A percentile compares a stretch with the other conserved stretches of the same genome.
Evolutionary conservation across 2,888 invertebrate genomes (phyloP).

Genomic region (Ectemnius lituratus): DNA sequence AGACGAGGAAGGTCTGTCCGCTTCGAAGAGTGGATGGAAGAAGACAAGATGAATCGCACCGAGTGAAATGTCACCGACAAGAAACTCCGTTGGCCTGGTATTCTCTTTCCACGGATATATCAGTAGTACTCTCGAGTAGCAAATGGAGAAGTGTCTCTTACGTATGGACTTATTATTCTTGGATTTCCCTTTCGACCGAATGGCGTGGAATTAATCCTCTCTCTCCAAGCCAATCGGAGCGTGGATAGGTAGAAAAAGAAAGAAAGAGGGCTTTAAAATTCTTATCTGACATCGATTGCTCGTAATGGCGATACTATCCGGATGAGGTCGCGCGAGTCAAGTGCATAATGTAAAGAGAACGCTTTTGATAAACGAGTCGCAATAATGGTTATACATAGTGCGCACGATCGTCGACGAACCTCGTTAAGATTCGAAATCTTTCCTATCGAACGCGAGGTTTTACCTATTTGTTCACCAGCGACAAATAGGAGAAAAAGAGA

Average conservation of each 20-base stretch:
- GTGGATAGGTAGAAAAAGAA: not conserved
- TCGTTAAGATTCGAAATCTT: constrained; percentile 51
- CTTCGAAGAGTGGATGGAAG: too few species aligned
- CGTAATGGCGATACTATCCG: constrained; percentile 52
- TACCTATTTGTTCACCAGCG: too few species aligned
- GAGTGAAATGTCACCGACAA: not conserved
- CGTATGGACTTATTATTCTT: not conserved
- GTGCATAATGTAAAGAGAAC: constrained; percentile 40
- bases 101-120: too few species aligned
- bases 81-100: too few species aligned
- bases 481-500: too few species aligned
- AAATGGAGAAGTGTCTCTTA: not conserved
- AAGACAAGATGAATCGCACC: not conserved
- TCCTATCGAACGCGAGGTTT: not conserved
- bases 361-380: constrained; percentile 48
- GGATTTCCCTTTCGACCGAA: not conserved
- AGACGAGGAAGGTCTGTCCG: too few species aligned
- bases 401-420: constrained; percentile 15
- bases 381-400: constrained; percentile 35
- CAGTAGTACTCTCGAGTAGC: not conserved
- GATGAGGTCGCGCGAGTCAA: constrained; percentile 45
- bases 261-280: constrained; percentile 30
- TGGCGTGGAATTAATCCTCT: constrained; percentile 19
- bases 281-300: constrained; percentile 51
- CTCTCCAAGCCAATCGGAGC: constrained; percentile 5